Evolutionary conservation across 2,797 vertebrate genomes (phyloP).

Genomic region (Scomberomorus guttatus): DNA sequence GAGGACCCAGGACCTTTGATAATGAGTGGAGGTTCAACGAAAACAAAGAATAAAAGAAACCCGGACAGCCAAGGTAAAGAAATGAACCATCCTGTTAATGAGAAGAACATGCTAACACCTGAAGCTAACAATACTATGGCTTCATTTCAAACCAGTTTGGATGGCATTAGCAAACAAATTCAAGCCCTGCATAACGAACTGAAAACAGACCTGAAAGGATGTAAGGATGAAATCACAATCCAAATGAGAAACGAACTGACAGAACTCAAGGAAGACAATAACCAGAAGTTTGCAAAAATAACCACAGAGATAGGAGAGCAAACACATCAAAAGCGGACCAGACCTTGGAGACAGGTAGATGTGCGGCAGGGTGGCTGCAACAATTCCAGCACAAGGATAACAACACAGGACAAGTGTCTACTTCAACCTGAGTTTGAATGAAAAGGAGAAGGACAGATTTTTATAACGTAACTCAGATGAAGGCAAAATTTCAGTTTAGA

Average conservation of each 20-base stretch:
- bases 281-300: constrained; percentile 1
- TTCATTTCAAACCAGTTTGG: neutral
- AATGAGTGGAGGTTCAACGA: neutral
- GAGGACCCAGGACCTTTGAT: neutral
- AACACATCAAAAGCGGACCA: neutral
- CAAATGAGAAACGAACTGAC: constrained; percentile 7
- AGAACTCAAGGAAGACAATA: neutral
- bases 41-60: neutral
- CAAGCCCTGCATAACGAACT: neutral
- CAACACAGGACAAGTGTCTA: no score
- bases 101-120: neutral
- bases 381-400: no score
- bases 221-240: neutral
- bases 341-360: no score
- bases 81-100: accelerated
- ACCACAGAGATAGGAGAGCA: neutral
- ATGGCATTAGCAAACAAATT: constrained; percentile 19
- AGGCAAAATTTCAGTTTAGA: no score
- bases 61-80: neutral
- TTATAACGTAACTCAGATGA: no score
- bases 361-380: no score
- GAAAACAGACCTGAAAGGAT: constrained; percentile 6
- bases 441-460: no score
- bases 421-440: no score
- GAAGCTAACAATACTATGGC: neutral